These are phyloP conservation scores for Coturnix japonica DNA, from an alignment of 2,113 vertebrate genomes.

Conservation along the genomic window DNA sequence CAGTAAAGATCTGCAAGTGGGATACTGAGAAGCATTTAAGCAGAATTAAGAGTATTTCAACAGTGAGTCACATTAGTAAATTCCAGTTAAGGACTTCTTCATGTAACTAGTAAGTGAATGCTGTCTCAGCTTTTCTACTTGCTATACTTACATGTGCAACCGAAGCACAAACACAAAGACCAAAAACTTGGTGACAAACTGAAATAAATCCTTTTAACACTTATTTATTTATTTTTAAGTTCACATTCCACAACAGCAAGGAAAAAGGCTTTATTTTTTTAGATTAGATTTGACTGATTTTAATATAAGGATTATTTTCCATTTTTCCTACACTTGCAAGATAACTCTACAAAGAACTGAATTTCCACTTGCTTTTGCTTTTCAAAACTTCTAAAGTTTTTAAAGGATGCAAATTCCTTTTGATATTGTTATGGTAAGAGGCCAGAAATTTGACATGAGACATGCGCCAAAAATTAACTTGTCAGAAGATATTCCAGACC, in stretches of 20 bases:
- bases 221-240: neutral
- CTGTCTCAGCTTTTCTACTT: neutral
- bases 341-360: neutral
- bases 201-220: neutral
- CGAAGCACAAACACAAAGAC: neutral
- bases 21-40: neutral
- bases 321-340: neutral
- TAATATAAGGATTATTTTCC: neutral
- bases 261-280: neutral
- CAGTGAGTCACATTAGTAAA: neutral
- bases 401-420: slow-evolving; percentile 27
- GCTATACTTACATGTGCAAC: neutral
- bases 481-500: slow-evolving; percentile 69
- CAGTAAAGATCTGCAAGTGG: neutral
- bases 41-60: neutral
- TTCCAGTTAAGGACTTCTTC: neutral
- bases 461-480: slow-evolving; percentile 46
- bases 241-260: neutral
- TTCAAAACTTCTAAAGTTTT: slow-evolving; percentile 4
- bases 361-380: slow-evolving; percentile 2
- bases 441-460: slow-evolving; percentile 48
- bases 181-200: neutral
- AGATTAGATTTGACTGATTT: neutral
- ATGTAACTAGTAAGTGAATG: neutral
- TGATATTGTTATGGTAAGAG: slow-evolving; percentile 8